phyloP scores from a whole-genome alignment of 2,797 vertebrate species.

The Picus viridis region DNA sequence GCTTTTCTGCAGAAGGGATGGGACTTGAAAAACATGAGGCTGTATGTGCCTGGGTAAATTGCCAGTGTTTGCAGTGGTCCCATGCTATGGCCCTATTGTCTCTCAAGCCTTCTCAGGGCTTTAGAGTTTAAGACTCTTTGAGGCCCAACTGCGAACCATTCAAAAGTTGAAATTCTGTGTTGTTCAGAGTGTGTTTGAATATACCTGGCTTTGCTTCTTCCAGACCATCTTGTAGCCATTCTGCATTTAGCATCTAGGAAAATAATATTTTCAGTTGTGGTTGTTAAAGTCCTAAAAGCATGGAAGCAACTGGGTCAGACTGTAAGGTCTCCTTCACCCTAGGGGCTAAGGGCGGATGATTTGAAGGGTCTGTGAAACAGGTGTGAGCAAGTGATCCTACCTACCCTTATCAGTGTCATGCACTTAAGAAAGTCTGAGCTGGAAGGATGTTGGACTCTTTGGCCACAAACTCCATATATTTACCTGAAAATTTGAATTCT shows the following conservation, averaged over 20 bases:
- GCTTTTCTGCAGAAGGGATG: not conserved
- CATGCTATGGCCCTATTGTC: fast-evolving
- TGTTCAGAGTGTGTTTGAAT: not conserved
- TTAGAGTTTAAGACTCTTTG: not conserved
- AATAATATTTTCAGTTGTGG: not conserved
- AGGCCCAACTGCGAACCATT: not conserved
- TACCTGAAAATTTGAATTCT: not conserved
- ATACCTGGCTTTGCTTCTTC: not conserved
- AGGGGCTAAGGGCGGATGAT: too few species aligned
- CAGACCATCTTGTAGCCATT: not conserved
- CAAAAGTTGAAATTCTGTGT: not conserved
- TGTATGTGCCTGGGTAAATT: not conserved
- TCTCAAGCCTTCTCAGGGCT: not conserved
- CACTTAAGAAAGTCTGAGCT: not conserved
- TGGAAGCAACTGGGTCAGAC: not conserved
- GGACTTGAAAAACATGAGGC: not conserved
- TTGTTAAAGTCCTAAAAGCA: not conserved
- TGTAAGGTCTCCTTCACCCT: not conserved
- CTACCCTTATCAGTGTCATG: not conserved
- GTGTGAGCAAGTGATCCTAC: not conserved
- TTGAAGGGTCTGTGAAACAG: not conserved
- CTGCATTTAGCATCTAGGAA: not conserved
- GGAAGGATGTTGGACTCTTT: not conserved
- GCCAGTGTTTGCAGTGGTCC: not conserved
- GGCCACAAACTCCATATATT: not conserved